These are phyloP conservation scores for Antheraea pernyi DNA, from an alignment of 1,140 invertebrate genomes.

Conservation along the genomic window DNA sequence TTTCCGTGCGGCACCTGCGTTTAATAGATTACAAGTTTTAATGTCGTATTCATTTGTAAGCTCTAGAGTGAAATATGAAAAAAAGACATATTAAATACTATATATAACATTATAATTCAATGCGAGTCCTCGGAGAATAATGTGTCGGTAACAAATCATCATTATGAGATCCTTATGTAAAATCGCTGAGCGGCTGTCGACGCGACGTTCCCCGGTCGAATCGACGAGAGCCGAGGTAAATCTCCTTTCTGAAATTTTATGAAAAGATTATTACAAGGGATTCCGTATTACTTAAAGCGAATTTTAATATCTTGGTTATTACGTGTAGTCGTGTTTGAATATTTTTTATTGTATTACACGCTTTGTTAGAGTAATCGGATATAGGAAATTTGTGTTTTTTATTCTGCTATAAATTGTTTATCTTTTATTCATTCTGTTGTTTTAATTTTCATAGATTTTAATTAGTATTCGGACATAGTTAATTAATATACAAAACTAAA, in stretches of 20 bases:
- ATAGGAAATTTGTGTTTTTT: neutral
- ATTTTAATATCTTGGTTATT: neutral
- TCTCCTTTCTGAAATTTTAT: neutral
- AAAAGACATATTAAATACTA: too few species aligned
- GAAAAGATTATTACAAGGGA: neutral
- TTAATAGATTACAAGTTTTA: too few species aligned
- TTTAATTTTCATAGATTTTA: too few species aligned
- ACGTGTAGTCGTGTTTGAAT: neutral
- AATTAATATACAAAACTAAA: too few species aligned
- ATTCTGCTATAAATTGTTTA: too few species aligned
- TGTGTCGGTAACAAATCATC: neutral
- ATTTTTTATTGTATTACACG: neutral
- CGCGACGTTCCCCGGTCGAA: neutral
- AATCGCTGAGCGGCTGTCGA: neutral
- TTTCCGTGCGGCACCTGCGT: too few species aligned
- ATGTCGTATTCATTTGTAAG: too few species aligned
- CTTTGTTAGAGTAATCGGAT: neutral
- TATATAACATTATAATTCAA: too few species aligned
- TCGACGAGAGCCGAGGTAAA: neutral
- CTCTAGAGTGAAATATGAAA: too few species aligned
- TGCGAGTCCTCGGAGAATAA: neutral
- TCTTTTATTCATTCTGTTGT: too few species aligned
- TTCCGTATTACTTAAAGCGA: neutral
- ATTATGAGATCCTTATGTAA: neutral
- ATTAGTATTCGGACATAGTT: too few species aligned